Conservation (phyloP, 2,113 vertebrate genomes). For the Pelecanus crispus region DNA sequence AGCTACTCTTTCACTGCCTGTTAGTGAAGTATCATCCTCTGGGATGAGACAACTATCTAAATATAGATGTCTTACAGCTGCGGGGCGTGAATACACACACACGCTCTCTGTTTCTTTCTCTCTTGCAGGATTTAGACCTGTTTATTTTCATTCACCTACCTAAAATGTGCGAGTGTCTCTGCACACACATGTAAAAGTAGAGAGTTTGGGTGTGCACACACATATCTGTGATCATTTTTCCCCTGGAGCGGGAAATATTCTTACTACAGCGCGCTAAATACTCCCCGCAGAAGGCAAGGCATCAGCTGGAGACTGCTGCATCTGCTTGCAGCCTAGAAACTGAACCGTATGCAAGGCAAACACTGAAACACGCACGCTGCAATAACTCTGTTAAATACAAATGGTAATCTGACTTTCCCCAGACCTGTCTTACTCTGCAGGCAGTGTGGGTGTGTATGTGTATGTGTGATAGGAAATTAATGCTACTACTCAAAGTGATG, state of each 20-base stretch:
- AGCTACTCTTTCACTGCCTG: conserved; percentile 50
- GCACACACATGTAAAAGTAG: not conserved
- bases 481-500: not conserved
- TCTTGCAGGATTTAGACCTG: not conserved
- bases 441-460: not conserved
- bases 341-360: not conserved
- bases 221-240: not conserved
- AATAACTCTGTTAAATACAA: not conserved
- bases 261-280: not conserved
- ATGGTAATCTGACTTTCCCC: not conserved
- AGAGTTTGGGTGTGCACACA: not conserved
- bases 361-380: not conserved
- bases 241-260: not conserved
- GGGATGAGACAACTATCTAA: conserved; percentile 67
- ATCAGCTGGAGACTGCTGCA: not conserved
- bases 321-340: not conserved
- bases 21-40: conserved; percentile 31
- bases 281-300: not conserved
- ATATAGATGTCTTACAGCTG: conserved; percentile 50
- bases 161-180: not conserved
- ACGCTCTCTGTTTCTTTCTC: not conserved
- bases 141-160: not conserved
- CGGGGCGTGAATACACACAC: not conserved
- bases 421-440: not conserved
- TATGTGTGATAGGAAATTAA: not conserved